Conservation (phyloP, 2,888 invertebrate genomes). For the Cerceris rybyensis region DNA sequence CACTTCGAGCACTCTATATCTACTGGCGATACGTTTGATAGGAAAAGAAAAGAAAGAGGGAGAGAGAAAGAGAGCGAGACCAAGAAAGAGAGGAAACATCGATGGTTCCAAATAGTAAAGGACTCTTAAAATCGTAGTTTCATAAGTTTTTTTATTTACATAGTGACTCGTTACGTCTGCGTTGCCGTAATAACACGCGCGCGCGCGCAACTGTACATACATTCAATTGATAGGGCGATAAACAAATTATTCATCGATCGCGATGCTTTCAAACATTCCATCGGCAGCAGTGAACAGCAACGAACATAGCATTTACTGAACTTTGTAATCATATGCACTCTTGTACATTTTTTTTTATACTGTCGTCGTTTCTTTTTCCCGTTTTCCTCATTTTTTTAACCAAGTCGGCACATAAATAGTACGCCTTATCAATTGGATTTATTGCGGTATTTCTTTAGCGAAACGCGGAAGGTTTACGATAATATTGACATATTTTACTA, state of each 20-base stretch:
- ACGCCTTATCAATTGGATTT: too few species aligned
- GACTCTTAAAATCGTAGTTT: slow-evolving; percentile 6
- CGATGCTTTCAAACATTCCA: slow-evolving; percentile 6
- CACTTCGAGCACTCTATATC: background rate
- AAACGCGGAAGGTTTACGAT: too few species aligned
- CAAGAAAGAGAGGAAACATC: slow-evolving; percentile 10
- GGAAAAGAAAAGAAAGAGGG: slow-evolving; percentile 6
- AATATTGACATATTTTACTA: too few species aligned
- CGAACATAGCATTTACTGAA: background rate
- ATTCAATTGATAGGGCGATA: slow-evolving; percentile 11
- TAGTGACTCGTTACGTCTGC: slow-evolving; percentile 16
- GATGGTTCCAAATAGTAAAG: background rate
- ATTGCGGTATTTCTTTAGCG: too few species aligned
- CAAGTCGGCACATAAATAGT: too few species aligned
- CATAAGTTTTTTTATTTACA: slow-evolving; percentile 31
- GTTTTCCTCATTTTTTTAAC: too few species aligned
- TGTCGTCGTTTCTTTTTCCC: too few species aligned
- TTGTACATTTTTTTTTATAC: too few species aligned
- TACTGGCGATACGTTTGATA: background rate
- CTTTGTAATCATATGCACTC: too few species aligned
- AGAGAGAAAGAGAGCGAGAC: background rate
- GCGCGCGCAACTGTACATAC: slow-evolving; percentile 11
- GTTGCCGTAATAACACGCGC: background rate
- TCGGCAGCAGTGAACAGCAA: too few species aligned
- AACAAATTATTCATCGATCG: slow-evolving; percentile 27